Evolutionary conservation across 92 coral and sea anemone genomes (phyloP).

Genomic region (Meandrina meandrites): DNA sequence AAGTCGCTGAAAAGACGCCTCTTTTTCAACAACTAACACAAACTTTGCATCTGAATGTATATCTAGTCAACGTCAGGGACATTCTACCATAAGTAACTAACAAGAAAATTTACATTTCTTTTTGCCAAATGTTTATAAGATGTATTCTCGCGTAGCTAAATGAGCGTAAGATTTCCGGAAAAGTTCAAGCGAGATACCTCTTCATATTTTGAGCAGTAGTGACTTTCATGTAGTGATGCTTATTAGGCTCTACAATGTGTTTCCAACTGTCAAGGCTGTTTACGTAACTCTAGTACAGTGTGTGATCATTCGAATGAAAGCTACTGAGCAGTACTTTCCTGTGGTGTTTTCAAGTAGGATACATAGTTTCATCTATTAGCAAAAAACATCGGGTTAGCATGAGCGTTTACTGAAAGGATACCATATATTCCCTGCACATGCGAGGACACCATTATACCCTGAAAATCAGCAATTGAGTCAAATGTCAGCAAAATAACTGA

Average conservation of each 20-base stretch:
- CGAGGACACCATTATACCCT: constrained; percentile 87
- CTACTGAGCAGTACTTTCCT: background rate
- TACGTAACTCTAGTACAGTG: background rate
- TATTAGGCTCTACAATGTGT: background rate
- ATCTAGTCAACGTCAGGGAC: constrained; percentile 50
- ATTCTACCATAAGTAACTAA: background rate
- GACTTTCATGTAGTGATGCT: background rate
- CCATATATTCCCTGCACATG: constrained; percentile 87
- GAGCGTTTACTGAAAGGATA: constrained; percentile 58
- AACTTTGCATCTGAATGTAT: constrained; percentile 91
- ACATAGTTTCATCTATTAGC: no score
- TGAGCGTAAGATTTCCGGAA: no score
- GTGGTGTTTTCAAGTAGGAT: no score
- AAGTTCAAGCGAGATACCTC: background rate
- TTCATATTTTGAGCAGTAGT: background rate
- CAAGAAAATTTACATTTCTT: no score
- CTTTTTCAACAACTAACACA: constrained; percentile 89
- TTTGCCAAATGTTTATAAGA: background rate
- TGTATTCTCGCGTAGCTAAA: background rate
- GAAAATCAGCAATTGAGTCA: background rate
- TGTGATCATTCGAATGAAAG: background rate
- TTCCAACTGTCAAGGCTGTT: background rate
- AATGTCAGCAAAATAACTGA: background rate
- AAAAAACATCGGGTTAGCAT: no score
- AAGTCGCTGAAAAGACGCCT: constrained; percentile 86